Evolutionary conservation across 2,797 vertebrate species (phyloP), one percentile per base, ranked within the genome.

Genomic region (Podargus strigoides): DNA sequence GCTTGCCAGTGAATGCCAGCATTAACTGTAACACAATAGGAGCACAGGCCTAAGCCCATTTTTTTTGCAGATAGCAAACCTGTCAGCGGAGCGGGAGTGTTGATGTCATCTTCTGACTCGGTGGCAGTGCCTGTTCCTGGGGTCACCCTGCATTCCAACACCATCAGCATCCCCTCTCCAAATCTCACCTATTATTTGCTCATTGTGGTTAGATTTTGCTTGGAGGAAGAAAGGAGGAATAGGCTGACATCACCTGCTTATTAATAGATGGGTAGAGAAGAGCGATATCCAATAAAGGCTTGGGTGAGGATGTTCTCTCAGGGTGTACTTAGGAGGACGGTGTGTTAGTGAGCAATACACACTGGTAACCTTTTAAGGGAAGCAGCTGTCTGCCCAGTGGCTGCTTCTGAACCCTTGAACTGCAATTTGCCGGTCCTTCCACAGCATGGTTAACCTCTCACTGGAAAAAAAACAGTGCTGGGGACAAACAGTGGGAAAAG

Each of bases 101-200:
- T 98, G 98, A 98, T 97, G 97, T 98, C 97, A 98, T 96, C 89
- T 94, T 97, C 97, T 98, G 97, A 98, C 95, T 98, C 97, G 97
- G 97, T 96, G 69, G 95, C 97, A 95, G 95, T 85, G 97, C 97
- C 96, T 92, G 93, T 90, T 94, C 82, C 97, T 53, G 90, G 97
- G 97, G 95, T 97, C 96, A 97, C 93, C 95, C 96, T n/a, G 55
- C 84, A 85, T 93, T 93, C 92, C 87, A 91, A 82, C 74, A 70
- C 56, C 42, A 93, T 90, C 96, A 95, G 93, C 88, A 95, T 96
- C 91, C 82, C 63, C 87, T 94, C 88, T 79, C 87, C 81, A 80
- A 86, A 82, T 87, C 78, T 89, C 81, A 90, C 89, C 94, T 85
- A 69, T 89, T 92, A 90, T 92, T 90, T 92, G 67, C 84, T 85